These are phyloP conservation scores for Thymelicus lineola DNA, from an alignment of 2,888 invertebrate genomes.

Conservation along the genomic window DNA sequence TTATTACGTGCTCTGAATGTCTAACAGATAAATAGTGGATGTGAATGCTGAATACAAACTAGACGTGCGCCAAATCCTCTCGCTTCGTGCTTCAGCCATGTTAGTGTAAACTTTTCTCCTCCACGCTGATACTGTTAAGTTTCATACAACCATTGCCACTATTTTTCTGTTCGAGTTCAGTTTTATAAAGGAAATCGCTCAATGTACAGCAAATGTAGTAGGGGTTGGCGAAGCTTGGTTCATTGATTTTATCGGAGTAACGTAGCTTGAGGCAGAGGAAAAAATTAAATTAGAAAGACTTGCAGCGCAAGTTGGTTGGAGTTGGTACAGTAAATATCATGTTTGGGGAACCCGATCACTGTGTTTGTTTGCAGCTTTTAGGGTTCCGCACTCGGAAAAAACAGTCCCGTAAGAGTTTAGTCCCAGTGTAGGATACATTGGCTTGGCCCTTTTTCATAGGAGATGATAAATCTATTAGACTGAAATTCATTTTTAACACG, in stretches of 20 bases:
- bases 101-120: constrained; percentile 23
- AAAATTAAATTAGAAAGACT: constrained; percentile 50
- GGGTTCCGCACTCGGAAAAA: neutral
- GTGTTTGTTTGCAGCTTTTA: constrained; percentile 26
- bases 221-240: neutral
- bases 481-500: too few relatives aligned
- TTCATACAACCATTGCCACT: constrained; percentile 7
- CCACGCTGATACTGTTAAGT: constrained; percentile 11
- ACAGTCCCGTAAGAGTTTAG: too few relatives aligned
- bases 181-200: neutral
- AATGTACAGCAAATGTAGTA: constrained; percentile 3
- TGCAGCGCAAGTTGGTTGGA: constrained; percentile 41
- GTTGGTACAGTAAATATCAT: constrained; percentile 39
- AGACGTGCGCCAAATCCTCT: constrained; percentile 49
- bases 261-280: constrained; percentile 43
- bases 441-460: too few relatives aligned
- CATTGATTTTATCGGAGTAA: constrained; percentile 32
- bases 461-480: too few relatives aligned
- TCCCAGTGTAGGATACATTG: too few relatives aligned
- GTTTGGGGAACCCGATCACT: constrained; percentile 35
- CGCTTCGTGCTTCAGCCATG: constrained; percentile 40
- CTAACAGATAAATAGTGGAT: constrained; percentile 64
- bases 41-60: constrained; percentile 59
- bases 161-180: neutral
- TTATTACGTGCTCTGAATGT: constrained; percentile 73